These are phyloP conservation scores for Naja naja DNA, from an alignment of 2,113 vertebrate species.

Conservation along the genomic window DNA sequence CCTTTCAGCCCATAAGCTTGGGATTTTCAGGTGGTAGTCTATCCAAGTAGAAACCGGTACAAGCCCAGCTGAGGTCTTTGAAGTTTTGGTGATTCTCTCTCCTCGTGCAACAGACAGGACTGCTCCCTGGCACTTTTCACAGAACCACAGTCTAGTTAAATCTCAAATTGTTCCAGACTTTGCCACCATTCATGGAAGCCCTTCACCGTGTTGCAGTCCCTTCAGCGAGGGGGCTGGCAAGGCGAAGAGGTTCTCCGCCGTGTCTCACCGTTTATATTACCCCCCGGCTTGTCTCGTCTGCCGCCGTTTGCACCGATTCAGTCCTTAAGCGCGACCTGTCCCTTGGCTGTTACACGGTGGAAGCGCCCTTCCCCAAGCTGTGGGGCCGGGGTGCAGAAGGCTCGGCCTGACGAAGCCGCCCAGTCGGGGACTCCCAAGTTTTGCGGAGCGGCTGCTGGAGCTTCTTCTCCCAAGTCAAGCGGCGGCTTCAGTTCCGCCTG, in stretches of 20 bases:
- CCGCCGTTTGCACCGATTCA: accelerated
- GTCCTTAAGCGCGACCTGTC: background rate
- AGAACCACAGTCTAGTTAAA: slow-evolving; percentile 21
- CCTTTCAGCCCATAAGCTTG: background rate
- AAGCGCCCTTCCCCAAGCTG: background rate
- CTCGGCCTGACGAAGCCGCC: accelerated
- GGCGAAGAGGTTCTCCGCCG: background rate
- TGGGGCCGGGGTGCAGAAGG: accelerated
- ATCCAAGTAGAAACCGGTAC: background rate
- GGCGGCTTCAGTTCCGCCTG: slow-evolving; percentile 28
- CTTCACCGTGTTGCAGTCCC: background rate
- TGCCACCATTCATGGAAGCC: slow-evolving; percentile 12
- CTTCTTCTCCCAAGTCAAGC: slow-evolving; percentile 17
- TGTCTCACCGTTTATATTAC: background rate
- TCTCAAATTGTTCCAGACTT: slow-evolving; percentile 17
- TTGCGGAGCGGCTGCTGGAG: background rate
- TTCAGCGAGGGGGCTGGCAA: background rate
- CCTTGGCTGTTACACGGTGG: background rate
- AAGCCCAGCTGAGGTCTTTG: background rate
- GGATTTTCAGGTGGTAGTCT: background rate
- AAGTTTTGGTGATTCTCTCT: background rate
- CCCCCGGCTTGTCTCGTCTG: background rate
- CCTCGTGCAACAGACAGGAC: background rate
- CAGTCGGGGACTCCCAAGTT: accelerated
- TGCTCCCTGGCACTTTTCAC: background rate